Evolutionary conservation across 2,113 vertebrate genomes (phyloP).

Genomic region (Cyprinodon tularosa): DNA sequence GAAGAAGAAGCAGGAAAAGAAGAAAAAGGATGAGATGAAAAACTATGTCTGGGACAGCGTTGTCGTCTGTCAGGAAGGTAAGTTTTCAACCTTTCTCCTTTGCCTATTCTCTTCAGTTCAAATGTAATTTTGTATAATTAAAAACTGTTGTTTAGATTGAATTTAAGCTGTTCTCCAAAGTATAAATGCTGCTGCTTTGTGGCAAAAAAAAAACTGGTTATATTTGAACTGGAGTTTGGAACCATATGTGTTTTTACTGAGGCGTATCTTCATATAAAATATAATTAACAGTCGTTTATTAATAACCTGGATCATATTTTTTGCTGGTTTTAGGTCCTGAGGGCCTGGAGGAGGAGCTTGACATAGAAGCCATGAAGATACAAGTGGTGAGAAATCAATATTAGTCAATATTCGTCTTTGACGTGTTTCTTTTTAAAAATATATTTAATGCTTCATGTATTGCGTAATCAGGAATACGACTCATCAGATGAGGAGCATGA

Average conservation of each 20-base stretch:
- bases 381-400: constrained; percentile 7
- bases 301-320: not conserved
- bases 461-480: constrained; percentile 9
- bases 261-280: no score
- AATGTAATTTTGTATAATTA: not conserved
- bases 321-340: constrained; percentile 26
- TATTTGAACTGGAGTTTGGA: not conserved
- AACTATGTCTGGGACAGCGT: constrained; percentile 27
- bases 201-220: not conserved
- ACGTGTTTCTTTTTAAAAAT: not conserved
- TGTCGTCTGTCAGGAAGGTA: constrained; percentile 30
- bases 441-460: not conserved
- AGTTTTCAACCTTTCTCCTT: constrained; percentile 3
- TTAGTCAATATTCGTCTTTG: not conserved
- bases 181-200: not conserved
- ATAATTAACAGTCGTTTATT: not conserved
- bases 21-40: constrained; percentile 39
- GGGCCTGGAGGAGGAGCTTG: not conserved
- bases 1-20: constrained; percentile 42
- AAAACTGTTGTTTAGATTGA: not conserved
- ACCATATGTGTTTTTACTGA: not conserved
- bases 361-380: not conserved
- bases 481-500: constrained; percentile 26
- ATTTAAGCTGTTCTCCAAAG: not conserved
- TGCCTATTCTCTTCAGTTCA: not conserved